Base-by-base conservation (phyloP, 2,113 vertebrate genomes). In the Lontra canadensis region DNA sequence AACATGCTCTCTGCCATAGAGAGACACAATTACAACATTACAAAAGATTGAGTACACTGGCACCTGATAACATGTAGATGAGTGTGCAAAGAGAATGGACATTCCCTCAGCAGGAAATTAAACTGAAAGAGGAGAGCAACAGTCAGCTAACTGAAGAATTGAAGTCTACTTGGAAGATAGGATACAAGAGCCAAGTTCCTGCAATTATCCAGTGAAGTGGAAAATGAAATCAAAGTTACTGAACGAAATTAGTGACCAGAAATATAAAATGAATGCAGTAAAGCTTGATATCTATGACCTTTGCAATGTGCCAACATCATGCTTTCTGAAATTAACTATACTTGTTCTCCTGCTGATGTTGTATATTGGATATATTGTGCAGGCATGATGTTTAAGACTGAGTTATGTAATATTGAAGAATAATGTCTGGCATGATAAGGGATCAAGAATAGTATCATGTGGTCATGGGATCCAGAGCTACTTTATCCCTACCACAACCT, bases 221-320 rank as follows among this genome's bases (percentile, higher is more conserved):
- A 42, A 95, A 94, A 93, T 94, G 31, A 79, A 92, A 74, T 87
- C 36, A 85, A 91, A 61, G 14, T 73, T 76, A 52, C 73, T 94
- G 59, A 86, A 74, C 52, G 92, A 42, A 31, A 83, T 92, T 95
- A 93, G 67, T 87, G 88, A 83, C 59, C 44, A 71, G 18, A 90
- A 71, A 1, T 36, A 57, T 71, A 89, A 82, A 61, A 39, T 67
- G 10, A 91, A 71, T 52, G 4, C 2, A 80, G 25, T 92, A 90
- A 93, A 76, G 29, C 9, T 80, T 88, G 79, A 73, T 88, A 74
- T 79, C 11, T 31, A 36, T 89, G 52, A 95, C 82, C 14, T 63
- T 29, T 92, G 26, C 25, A 80, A 81, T 86, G 36, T 71, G 42
- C 49, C 44, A 92, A 65, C 9, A 57, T 57, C 14, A 36, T 57